phyloP scores from a whole-genome alignment of 2,113 vertebrate species.

The Salvelinus alpinus region DNA sequence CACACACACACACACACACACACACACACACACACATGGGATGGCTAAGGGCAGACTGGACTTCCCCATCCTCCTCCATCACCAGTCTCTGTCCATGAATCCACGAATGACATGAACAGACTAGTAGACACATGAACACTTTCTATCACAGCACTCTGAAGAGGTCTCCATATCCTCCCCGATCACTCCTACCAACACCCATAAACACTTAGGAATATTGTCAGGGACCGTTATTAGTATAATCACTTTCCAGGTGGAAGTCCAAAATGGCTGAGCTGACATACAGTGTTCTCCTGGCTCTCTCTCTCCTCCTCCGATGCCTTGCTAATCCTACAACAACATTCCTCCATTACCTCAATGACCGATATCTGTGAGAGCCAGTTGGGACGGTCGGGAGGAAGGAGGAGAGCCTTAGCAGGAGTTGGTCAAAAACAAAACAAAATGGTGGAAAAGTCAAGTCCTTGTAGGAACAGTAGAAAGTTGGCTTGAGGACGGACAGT shows the following conservation, averaged over 20 bases:
- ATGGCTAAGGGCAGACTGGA: constrained; percentile 24
- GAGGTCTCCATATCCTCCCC: constrained; percentile 54
- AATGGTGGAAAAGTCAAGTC: constrained; percentile 36
- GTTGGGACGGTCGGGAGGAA: constrained; percentile 38
- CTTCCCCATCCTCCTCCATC: neutral
- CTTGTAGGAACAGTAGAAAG: neutral
- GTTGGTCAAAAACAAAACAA: constrained; percentile 81
- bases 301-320: constrained; percentile 74
- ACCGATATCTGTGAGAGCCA: constrained; percentile 90
- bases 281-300: constrained; percentile 16
- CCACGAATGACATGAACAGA: constrained; percentile 72
- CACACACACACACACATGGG: too few species aligned
- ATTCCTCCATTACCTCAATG: constrained; percentile 89
- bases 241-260: constrained; percentile 68
- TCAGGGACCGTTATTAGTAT: constrained; percentile 69
- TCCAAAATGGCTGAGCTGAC: constrained; percentile 48
- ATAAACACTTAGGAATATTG: constrained; percentile 79
- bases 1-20: too few species aligned
- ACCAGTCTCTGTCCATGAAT: constrained; percentile 59
- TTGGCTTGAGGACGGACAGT: neutral
- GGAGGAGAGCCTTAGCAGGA: constrained; percentile 67
- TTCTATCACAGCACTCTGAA: constrained; percentile 58
- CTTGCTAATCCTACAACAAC: constrained; percentile 90
- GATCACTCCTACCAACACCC: constrained; percentile 65
- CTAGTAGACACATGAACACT: constrained; percentile 69